Conservation (phyloP, 2,888 invertebrate species). For the Hirtodrosophila alboralis region DNA sequence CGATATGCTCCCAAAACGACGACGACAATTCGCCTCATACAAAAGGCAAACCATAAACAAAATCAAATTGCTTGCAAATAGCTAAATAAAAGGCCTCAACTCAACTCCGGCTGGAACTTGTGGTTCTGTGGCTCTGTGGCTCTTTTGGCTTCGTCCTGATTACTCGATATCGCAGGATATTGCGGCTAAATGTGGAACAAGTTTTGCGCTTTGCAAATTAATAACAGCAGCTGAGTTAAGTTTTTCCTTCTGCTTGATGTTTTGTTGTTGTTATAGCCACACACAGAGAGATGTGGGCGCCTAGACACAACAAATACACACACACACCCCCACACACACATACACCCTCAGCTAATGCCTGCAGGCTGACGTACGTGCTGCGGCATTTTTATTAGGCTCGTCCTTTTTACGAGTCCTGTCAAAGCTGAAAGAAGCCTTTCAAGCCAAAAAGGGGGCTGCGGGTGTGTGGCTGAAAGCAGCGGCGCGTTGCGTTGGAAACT, state of each 20-base stretch:
- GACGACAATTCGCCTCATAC: too few relatives aligned
- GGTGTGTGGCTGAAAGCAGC: background rate
- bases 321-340: background rate
- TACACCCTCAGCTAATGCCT: conserved; percentile 57
- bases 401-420: conserved; percentile 66
- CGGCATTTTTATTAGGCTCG: conserved; percentile 79
- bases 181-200: conserved; percentile 53
- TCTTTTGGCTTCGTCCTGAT: conserved; percentile 24
- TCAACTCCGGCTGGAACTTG: background rate
- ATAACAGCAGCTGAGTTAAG: conserved; percentile 61
- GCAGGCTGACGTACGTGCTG: conserved; percentile 78
- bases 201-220: conserved; percentile 70
- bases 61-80: conserved; percentile 73
- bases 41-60: conserved; percentile 47
- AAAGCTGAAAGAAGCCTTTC: conserved; percentile 53
- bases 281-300: conserved; percentile 8
- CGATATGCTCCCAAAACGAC: conserved; percentile 61
- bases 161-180: conserved; percentile 65
- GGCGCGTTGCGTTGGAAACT: conserved; percentile 12
- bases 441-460: conserved; percentile 24
- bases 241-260: conserved; percentile 25
- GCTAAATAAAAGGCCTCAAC: conserved; percentile 58
- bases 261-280: conserved; percentile 19
- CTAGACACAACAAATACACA: conserved; percentile 23
- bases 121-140: background rate